Conservation (phyloP, 30 jellyfish, hydroid and myxozoan species). For the Mastigias papua region DNA sequence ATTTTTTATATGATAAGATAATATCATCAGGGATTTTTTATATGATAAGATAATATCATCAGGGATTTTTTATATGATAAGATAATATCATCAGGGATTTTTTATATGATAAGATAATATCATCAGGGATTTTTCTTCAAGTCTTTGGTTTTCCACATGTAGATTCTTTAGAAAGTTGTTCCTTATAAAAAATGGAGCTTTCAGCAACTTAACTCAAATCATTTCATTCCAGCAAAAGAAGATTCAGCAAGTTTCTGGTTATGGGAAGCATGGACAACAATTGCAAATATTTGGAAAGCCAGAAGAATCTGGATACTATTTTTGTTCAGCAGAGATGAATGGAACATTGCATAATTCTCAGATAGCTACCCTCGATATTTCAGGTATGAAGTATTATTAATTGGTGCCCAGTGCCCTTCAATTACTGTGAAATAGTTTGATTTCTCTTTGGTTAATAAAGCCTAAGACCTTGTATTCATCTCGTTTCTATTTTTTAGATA, state of each 20-base stretch:
- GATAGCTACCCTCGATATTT: conserved; percentile 76
- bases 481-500: conserved; percentile 29
- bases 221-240: conserved; percentile 37
- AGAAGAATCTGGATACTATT: conserved; percentile 91
- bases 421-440: neutral
- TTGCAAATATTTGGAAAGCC: conserved; percentile 61
- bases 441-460: no score
- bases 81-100: no score
- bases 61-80: no score
- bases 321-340: conserved; percentile 78
- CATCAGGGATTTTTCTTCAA: no score
- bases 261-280: conserved; percentile 4
- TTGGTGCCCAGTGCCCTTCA: neutral
- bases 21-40: no score
- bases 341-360: conserved; percentile 68
- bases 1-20: no score
- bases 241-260: conserved; percentile 3
- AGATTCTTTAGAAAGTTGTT: no score
- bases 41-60: no score
- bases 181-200: no score
- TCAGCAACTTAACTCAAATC: neutral
- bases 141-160: no score
- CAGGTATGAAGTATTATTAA: conserved; percentile 59
- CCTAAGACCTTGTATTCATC: no score
- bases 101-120: no score